phyloP scores from a whole-genome alignment of 2,888 invertebrate genomes.

The Drosophila subquinaria region DNA sequence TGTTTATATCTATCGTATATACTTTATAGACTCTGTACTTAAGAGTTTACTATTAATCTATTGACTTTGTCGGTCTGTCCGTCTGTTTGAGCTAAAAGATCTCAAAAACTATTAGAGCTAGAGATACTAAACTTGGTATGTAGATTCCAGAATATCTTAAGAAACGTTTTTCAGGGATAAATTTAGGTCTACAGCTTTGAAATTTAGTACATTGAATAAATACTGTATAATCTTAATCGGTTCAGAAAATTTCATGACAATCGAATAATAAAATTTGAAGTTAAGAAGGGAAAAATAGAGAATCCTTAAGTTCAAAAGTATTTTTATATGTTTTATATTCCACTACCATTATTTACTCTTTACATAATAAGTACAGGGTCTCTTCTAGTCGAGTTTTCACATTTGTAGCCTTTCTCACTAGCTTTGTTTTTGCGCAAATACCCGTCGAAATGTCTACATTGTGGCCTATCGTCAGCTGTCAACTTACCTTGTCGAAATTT shows the following conservation, averaged over 20 bases:
- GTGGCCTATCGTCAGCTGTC: constrained; percentile 10
- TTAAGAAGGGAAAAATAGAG: not conserved
- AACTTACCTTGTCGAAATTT: constrained; percentile 34
- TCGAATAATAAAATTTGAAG: not conserved
- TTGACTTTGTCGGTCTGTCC: no score
- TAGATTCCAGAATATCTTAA: no score
- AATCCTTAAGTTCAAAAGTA: no score
- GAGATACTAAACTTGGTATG: not conserved
- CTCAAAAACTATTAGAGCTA: not conserved
- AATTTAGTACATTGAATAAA: not conserved
- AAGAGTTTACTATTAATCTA: not conserved
- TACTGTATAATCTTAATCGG: not conserved
- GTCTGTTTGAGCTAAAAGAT: no score
- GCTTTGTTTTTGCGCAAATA: not conserved
- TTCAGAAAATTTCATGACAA: not conserved
- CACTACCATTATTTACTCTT: not conserved
- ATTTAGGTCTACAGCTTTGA: not conserved
- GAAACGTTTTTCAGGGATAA: no score
- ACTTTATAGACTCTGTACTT: not conserved
- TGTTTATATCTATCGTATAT: constrained; percentile 12
- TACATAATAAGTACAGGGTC: not conserved
- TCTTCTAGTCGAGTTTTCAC: not conserved
- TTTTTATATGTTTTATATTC: no score
- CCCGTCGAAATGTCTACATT: constrained; percentile 10
- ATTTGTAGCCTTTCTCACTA: not conserved